Evolutionary conservation across 2,113 vertebrate genomes (phyloP), one percentile per base, ranked within the genome.

Genomic region (Menura novaehollandiae): DNA sequence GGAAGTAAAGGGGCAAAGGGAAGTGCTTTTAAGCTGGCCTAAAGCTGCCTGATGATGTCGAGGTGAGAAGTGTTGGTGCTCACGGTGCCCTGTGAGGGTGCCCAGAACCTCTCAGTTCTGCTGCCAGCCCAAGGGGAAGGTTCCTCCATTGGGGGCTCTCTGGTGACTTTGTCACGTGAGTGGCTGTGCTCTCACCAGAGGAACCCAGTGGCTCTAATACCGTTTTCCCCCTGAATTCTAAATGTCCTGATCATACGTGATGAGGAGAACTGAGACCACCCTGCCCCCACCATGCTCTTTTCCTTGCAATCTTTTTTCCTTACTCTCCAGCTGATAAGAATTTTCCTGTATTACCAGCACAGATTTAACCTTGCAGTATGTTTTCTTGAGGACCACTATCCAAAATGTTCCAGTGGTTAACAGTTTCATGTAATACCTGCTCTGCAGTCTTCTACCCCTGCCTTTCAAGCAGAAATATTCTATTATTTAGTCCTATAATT

Each of bases 81-180:
- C 27, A 11, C 33, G 22, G 33, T 27, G 23, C 10, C 2, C 52
- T 39, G 13, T 46, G 49, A n/a, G 71, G 58, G 21, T 78, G 33
- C 73, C n/a, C n/a, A n/a, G 8, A 68, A 19, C 0, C 2, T 39
- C 23, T 32, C 26, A 7, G 3, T 53, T 69, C 33, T 64, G 41
- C 43, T 63, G 3, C 0, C 0, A 0, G n/a, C 24, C 56, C 15
- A 15, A 22, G 15, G 12, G 32, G 32, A 18, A 53, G 23, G 22
- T 58, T 41, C 18, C 33, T 30, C 19, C 56, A 10, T 1, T 59
- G 39, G 33, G 44, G 30, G 23, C 44, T 3, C 1, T 16, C 35
- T 7, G 30, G 19, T 60, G 62, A 21, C 66, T 37, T 60, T 55
- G 27, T 52, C 8, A 2, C 5, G 3, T 30, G 39, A 7, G 2